Evolutionary conservation across 2,888 invertebrate genomes (phyloP).

Genomic region (Lissonota sp.): DNA sequence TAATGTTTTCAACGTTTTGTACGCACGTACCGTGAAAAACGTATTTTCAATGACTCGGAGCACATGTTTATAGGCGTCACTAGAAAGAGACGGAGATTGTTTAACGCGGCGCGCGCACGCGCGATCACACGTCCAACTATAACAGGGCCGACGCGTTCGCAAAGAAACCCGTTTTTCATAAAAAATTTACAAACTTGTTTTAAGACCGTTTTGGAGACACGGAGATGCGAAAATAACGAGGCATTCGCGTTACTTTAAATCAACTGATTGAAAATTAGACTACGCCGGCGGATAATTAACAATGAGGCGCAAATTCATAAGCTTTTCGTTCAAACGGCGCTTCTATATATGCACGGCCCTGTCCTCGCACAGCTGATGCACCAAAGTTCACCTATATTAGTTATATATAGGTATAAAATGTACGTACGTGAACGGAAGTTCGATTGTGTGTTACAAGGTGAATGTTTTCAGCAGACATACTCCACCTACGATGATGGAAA

Average conservation of each 20-base stretch:
- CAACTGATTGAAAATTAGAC: constrained; percentile 39
- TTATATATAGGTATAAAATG: neutral
- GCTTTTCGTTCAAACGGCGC: constrained; percentile 44
- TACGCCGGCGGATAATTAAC: constrained; percentile 32
- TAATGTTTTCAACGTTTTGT: constrained; percentile 43
- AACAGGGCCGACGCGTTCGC: constrained; percentile 19
- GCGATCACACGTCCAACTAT: constrained; percentile 25
- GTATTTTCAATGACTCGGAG: constrained; percentile 59
- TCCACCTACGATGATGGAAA: neutral
- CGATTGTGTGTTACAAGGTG: constrained; percentile 33
- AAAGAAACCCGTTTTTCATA: neutral
- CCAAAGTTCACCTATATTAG: neutral
- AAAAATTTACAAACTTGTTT: neutral
- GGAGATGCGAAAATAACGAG: neutral
- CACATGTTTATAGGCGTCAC: constrained; percentile 62
- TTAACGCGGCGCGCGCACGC: constrained; percentile 2
- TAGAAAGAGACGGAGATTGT: constrained; percentile 45
- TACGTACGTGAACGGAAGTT: constrained; percentile 43
- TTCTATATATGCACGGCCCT: constrained; percentile 58
- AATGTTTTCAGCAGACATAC: neutral
- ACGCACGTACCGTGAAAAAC: constrained; percentile 46
- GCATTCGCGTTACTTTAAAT: neutral
- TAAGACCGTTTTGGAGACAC: too few relatives aligned
- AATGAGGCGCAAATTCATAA: constrained; percentile 17
- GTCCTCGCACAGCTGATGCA: constrained; percentile 57